These are phyloP conservation scores for Eubasilissa regina DNA, from an alignment of 1,140 invertebrate species.

Conservation along the genomic window DNA sequence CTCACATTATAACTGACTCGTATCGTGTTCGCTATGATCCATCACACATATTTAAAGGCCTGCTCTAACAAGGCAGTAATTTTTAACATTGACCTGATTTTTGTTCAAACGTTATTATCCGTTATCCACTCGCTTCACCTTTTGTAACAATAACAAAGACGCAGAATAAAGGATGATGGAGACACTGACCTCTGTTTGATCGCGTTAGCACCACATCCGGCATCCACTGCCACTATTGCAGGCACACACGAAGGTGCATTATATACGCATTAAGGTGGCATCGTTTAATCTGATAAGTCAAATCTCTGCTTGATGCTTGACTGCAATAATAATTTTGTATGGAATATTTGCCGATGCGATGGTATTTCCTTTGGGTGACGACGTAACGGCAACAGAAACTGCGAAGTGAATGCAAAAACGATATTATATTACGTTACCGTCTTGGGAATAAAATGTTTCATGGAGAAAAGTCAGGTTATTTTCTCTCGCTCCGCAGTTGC, in stretches of 20 bases:
- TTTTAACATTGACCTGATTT: constrained; percentile 10
- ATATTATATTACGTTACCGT: no score
- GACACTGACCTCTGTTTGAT: background rate
- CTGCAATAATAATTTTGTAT: background rate
- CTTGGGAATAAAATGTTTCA: no score
- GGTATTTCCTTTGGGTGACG: no score
- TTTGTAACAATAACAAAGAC: background rate
- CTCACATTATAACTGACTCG: no score
- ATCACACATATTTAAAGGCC: no score
- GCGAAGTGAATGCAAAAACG: no score
- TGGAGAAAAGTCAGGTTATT: no score
- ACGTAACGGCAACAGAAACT: no score
- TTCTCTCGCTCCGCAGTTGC: no score
- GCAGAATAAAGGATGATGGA: background rate
- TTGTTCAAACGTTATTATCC: background rate
- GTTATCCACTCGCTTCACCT: constrained; percentile 10
- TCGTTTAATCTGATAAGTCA: background rate
- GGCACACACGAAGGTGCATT: background rate
- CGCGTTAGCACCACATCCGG: background rate
- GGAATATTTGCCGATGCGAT: no score
- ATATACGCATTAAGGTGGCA: background rate
- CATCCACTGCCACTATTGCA: background rate
- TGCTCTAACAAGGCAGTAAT: no score
- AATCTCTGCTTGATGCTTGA: background rate
- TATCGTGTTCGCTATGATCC: no score